Evolutionary conservation across 1,140 invertebrate species (phyloP).

Genomic region (Drosophila ercepeae): DNA sequence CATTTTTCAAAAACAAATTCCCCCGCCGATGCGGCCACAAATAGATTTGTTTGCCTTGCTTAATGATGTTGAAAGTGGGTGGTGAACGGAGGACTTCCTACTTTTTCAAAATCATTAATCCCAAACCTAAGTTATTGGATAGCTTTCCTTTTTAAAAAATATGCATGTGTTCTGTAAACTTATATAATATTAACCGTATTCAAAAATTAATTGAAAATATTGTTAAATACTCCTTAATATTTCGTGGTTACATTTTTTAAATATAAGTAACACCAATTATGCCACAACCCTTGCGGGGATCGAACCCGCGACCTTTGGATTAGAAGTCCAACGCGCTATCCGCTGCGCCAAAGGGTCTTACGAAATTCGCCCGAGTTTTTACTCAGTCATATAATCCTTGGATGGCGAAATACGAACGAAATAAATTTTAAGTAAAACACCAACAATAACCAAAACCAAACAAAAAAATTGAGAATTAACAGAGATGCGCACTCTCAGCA

Average conservation of each 20-base stretch:
- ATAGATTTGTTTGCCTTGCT: conserved; percentile 46
- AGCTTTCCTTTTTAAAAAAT: neutral
- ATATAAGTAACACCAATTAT: neutral
- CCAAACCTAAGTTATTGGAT: neutral
- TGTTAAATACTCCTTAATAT: neutral
- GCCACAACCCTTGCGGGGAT: conserved; percentile 86
- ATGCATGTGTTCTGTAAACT: too few relatives aligned
- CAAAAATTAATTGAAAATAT: too few relatives aligned
- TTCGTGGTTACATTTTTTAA: neutral
- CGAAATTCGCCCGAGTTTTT: neutral
- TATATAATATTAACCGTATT: too few relatives aligned
- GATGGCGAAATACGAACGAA: neutral
- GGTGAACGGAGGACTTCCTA: neutral
- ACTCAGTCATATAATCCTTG: neutral
- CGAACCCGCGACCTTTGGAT: conserved; percentile 88
- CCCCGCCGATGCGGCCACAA: neutral
- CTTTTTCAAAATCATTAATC: neutral
- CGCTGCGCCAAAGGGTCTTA: conserved; percentile 85
- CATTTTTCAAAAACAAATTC: conserved; percentile 41
- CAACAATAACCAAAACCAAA: neutral
- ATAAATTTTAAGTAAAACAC: conserved; percentile 2
- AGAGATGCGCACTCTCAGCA: neutral
- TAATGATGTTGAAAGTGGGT: conserved; percentile 67
- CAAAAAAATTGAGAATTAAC: neutral
- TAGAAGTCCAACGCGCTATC: conserved; percentile 87